Evolutionary conservation across 2,797 vertebrate species (phyloP).

Genomic region (Buceros bicornis): DNA sequence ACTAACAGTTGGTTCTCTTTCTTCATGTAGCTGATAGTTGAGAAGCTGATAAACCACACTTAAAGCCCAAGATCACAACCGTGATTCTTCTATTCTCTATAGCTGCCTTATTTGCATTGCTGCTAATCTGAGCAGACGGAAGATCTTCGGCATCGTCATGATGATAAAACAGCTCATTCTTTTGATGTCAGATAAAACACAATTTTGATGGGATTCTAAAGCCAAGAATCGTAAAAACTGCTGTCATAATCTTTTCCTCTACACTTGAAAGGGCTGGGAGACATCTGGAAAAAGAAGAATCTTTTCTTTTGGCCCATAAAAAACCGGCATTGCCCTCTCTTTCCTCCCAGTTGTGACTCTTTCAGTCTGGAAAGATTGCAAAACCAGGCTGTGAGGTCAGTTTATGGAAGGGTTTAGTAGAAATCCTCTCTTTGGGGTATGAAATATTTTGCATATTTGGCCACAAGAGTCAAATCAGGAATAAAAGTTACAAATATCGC

Average conservation of each 20-base stretch:
- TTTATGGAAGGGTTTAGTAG: constrained; percentile 26
- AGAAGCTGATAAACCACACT: neutral
- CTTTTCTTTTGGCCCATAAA: constrained; percentile 9
- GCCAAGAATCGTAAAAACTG: constrained; percentile 37
- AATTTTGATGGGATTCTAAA: neutral
- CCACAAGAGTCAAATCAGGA: neutral
- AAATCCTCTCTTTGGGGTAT: constrained; percentile 1
- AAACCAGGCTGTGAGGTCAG: neutral
- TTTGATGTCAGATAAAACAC: constrained; percentile 57
- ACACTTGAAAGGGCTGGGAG: neutral
- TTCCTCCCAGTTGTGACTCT: neutral
- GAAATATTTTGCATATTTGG: constrained; percentile 47
- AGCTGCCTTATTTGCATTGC: constrained; percentile 5
- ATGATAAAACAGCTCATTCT: constrained; percentile 33
- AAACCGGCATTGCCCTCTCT: neutral
- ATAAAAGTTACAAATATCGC: neutral
- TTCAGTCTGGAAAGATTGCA: neutral
- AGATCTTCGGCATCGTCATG: constrained; percentile 2
- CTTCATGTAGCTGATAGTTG: neutral
- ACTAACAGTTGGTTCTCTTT: neutral
- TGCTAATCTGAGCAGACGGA: neutral
- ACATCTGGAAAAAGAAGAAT: constrained; percentile 37
- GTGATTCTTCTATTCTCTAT: neutral
- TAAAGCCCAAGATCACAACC: neutral
- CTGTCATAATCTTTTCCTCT: constrained; percentile 14